Conservation (phyloP, 2,888 invertebrate genomes). For the Omphaloscelis lunosa region DNA sequence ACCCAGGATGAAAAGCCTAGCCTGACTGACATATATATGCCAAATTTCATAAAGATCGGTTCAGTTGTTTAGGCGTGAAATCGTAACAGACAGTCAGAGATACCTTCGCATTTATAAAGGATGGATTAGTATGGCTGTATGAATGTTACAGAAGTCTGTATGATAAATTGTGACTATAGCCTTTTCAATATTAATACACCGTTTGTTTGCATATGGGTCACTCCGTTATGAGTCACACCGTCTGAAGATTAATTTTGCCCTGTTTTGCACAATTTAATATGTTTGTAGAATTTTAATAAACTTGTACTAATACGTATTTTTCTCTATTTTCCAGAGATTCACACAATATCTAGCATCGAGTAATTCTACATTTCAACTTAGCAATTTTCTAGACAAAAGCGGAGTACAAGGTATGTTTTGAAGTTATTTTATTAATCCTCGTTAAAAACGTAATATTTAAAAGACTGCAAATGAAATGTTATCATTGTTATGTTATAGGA, state of each 20-base stretch:
- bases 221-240: background rate
- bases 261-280: background rate
- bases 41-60: background rate
- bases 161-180: too few species aligned
- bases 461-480: conserved; percentile 66
- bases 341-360: conserved; percentile 99
- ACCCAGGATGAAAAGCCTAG: background rate
- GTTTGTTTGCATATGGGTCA: background rate
- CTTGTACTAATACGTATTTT: conserved; percentile 52
- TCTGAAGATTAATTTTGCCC: background rate
- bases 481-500: background rate
- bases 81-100: background rate
- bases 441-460: conserved; percentile 14
- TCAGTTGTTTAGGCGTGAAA: background rate
- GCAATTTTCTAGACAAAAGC: conserved; percentile 99
- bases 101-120: background rate
- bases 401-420: conserved; percentile 97
- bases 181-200: background rate
- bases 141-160: background rate
- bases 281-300: background rate
- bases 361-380: conserved; percentile 99
- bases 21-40: background rate
- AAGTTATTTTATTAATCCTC: conserved; percentile 25
- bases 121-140: background rate
- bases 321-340: conserved; percentile 95